phyloP scores from a whole-genome alignment of 1,140 invertebrate species.

The Pogonus chalceus region DNA sequence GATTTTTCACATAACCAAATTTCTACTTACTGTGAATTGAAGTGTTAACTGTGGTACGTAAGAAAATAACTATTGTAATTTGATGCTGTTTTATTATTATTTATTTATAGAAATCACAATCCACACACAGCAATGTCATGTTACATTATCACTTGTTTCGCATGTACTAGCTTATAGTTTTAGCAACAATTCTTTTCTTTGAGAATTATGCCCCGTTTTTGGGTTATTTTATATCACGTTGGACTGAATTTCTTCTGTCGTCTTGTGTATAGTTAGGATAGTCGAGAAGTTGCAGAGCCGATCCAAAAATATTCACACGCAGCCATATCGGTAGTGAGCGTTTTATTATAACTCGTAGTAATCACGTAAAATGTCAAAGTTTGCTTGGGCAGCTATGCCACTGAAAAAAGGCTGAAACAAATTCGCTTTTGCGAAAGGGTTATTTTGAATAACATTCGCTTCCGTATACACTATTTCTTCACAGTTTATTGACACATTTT shows the following conservation, averaged over 20 bases:
- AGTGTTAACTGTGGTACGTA: not conserved
- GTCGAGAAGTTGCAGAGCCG: not conserved
- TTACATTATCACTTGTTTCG: too few species aligned
- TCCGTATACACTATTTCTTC: not conserved
- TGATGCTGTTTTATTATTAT: constrained; percentile 1
- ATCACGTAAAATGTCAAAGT: not conserved
- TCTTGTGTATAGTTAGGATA: not conserved
- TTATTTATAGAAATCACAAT: not conserved
- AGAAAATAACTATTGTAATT: not conserved
- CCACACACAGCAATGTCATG: not conserved
- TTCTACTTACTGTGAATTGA: not conserved
- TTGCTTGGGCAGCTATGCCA: not conserved
- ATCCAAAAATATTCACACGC: constrained; percentile 3
- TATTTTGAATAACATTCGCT: not conserved
- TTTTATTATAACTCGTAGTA: not conserved
- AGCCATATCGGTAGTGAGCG: not conserved
- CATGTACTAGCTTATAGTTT: too few species aligned
- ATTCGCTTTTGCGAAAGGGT: not conserved
- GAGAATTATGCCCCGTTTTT: too few species aligned
- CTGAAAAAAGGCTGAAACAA: not conserved
- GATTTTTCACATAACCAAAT: not conserved
- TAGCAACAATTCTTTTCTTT: too few species aligned
- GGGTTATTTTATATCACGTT: constrained; percentile 7
- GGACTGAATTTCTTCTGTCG: not conserved
- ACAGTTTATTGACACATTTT: too few species aligned